phyloP scores from a whole-genome alignment of 2,888 invertebrate species.

The Pollenia angustigena region DNA sequence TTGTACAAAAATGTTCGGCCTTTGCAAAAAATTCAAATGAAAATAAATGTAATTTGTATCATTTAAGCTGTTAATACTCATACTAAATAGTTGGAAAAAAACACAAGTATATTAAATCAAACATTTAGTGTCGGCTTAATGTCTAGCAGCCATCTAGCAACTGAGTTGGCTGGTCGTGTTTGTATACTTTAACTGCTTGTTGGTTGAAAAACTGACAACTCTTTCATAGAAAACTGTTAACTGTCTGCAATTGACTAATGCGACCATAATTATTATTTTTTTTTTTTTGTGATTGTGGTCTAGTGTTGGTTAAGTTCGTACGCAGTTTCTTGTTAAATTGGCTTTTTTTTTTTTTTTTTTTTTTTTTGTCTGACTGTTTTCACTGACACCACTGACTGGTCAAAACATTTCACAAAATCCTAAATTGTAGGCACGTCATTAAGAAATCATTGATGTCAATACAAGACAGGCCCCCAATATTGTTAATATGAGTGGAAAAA shows the following conservation, averaged over 20 bases:
- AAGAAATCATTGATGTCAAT: constrained; percentile 6
- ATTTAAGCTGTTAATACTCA: constrained; percentile 52
- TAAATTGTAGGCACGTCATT: constrained; percentile 39
- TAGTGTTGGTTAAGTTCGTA: constrained; percentile 16
- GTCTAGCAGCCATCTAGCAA: constrained; percentile 43
- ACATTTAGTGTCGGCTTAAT: constrained; percentile 60
- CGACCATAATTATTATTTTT: neutral
- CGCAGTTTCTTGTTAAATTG: neutral
- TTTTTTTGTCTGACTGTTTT: neutral
- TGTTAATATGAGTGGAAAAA: no score
- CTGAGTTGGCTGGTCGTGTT: constrained; percentile 33
- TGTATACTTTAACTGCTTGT: constrained; percentile 17
- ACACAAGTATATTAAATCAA: constrained; percentile 48
- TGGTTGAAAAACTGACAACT: constrained; percentile 2
- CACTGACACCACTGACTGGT: neutral
- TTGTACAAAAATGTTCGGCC: constrained; percentile 40
- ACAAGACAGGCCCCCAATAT: neutral
- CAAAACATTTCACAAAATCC: neutral
- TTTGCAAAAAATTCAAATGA: constrained; percentile 24
- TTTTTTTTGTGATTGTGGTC: constrained; percentile 11
- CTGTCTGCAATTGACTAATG: constrained; percentile 1
- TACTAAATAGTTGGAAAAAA: constrained; percentile 1
- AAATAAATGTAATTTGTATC: constrained; percentile 40
- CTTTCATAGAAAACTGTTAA: neutral
- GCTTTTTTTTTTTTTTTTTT: neutral